These are phyloP conservation scores for Vespertilio murinus DNA, from an alignment of 2,797 vertebrate species.

Conservation along the genomic window DNA sequence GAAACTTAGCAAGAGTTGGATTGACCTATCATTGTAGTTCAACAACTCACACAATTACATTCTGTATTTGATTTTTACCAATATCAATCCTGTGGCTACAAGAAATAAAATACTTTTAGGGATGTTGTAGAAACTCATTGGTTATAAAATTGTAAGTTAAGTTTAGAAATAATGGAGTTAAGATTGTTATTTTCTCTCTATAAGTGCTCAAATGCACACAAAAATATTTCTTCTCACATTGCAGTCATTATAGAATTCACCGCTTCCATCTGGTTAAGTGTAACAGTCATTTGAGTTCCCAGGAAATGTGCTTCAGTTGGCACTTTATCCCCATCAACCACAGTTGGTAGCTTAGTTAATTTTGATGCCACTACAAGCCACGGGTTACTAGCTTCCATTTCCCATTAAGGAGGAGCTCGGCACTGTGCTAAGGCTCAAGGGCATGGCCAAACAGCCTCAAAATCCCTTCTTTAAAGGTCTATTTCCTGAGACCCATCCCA, in stretches of 20 bases:
- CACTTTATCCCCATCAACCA: background rate
- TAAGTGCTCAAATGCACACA: background rate
- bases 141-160: background rate
- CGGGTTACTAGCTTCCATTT: background rate
- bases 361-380: background rate
- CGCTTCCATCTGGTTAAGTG: background rate
- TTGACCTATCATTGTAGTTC: background rate
- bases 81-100: background rate
- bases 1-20: background rate
- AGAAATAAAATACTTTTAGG: constrained; percentile 26
- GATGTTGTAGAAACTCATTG: background rate
- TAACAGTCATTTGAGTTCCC: background rate
- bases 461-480: background rate
- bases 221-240: constrained; percentile 1
- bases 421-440: background rate
- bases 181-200: background rate
- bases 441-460: background rate
- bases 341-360: constrained; percentile 2
- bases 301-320: background rate
- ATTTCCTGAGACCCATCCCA: background rate
- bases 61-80: constrained; percentile 1
- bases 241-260: background rate
- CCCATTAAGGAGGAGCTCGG: background rate
- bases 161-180: background rate
- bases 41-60: background rate